Evolutionary conservation across 2,797 vertebrate species (phyloP).

Genomic region (Pogoniulus pusillus): DNA sequence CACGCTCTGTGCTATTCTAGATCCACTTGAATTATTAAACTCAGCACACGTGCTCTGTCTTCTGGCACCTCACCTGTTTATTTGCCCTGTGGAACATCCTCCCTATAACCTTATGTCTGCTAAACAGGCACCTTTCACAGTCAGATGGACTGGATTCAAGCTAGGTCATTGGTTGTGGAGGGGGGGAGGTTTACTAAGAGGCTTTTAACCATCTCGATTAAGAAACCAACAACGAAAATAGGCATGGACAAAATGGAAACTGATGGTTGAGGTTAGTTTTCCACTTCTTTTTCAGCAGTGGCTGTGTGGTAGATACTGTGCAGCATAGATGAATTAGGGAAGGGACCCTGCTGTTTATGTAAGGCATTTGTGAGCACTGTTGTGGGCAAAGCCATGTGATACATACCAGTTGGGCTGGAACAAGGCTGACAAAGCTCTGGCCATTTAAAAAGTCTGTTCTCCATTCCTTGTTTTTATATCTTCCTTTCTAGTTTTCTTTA

Average conservation of each 20-base stretch:
- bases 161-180: not conserved
- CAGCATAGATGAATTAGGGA: not conserved
- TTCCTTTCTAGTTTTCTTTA: not conserved
- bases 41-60: not conserved
- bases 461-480: not conserved
- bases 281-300: not conserved
- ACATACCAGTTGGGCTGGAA: not conserved
- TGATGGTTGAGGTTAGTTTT: not conserved
- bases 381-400: not conserved
- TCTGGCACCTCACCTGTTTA: constrained; percentile 13
- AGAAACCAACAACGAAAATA: not conserved
- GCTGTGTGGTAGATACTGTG: not conserved
- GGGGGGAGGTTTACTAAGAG: not conserved
- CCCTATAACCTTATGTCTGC: not conserved
- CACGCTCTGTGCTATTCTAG: not conserved
- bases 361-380: not conserved
- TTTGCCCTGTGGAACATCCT: not conserved
- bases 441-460: not conserved
- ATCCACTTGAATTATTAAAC: not conserved
- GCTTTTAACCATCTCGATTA: not conserved
- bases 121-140: not conserved
- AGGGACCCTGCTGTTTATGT: not conserved
- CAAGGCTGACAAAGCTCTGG: not conserved
- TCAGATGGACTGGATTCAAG: not conserved
- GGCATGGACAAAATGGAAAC: not conserved